Percentiles rank a stretch among this genome's conserved stretches.
Evolutionary conservation across 1,140 invertebrate species (phyloP).

Genomic region (Drosophila rhopaloa): DNA sequence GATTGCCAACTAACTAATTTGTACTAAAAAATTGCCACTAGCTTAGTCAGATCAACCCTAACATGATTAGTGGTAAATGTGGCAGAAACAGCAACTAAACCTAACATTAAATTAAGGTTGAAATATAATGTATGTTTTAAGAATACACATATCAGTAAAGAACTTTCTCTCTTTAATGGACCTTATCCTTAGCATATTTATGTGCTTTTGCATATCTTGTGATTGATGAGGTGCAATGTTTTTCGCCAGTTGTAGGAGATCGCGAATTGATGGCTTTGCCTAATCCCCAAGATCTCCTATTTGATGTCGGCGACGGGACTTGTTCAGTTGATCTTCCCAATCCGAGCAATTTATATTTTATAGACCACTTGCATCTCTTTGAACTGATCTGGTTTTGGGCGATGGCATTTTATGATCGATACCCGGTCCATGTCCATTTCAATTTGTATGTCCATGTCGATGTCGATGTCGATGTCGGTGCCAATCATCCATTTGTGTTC

Average conservation of each 20-base stretch:
- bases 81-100: no score
- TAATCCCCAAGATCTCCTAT: neutral
- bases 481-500: constrained; percentile 10
- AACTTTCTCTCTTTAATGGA: neutral
- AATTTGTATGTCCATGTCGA: constrained; percentile 9
- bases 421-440: constrained; percentile 2
- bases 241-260: no score
- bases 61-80: no score
- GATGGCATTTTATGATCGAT: constrained; percentile 33
- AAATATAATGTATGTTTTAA: neutral
- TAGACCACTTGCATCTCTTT: constrained; percentile 5
- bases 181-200: neutral
- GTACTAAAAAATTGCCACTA: no score
- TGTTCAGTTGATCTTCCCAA: no score
- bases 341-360: constrained; percentile 11
- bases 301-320: neutral
- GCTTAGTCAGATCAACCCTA: no score
- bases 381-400: constrained; percentile 5
- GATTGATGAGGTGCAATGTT: no score
- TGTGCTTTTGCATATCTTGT: no score
- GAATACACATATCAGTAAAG: neutral
- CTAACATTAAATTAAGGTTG: no score
- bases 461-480: constrained; percentile 9
- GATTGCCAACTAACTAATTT: no score
- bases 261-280: neutral